These are phyloP conservation scores for Limnodromus scolopaceus DNA, from an alignment of 2,797 vertebrate genomes.

Conservation along the genomic window DNA sequence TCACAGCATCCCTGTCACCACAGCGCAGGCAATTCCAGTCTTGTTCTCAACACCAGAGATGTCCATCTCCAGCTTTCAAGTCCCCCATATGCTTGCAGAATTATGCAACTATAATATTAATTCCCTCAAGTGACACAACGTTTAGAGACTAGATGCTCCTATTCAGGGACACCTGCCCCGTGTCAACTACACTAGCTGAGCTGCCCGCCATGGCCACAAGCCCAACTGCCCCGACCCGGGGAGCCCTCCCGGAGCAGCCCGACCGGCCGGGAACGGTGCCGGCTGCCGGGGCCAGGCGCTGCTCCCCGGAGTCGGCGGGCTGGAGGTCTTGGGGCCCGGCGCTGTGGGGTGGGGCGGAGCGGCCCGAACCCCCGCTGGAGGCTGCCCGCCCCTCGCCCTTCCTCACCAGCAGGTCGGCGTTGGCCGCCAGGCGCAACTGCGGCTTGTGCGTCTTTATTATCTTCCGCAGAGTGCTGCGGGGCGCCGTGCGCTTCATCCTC, in stretches of 20 bases:
- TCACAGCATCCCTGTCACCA: too few relatives aligned
- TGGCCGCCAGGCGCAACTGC: slow-evolving; percentile 45
- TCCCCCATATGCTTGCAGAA: too few relatives aligned
- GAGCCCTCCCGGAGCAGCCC: rapidly evolving
- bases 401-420: slow-evolving; percentile 78
- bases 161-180: rapidly evolving
- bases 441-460: slow-evolving; percentile 71
- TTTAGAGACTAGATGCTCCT: rapidly evolving
- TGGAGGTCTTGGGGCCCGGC: background rate
- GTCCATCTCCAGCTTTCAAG: too few relatives aligned
- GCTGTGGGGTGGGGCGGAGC: background rate
- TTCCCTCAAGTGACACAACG: too few relatives aligned
- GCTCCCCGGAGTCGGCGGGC: background rate
- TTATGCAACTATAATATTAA: too few relatives aligned
- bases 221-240: background rate
- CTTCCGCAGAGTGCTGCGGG: slow-evolving; percentile 63
- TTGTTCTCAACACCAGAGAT: too few relatives aligned
- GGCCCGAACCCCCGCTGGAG: background rate
- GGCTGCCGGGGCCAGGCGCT: background rate
- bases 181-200: background rate
- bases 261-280: background rate
- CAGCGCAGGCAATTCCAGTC: too few relatives aligned
- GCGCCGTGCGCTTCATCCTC: slow-evolving; percentile 48
- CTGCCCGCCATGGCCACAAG: background rate
- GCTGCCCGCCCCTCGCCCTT: background rate